Conservation (phyloP, 2,888 invertebrate genomes). For the Plagiodera versicolora region DNA sequence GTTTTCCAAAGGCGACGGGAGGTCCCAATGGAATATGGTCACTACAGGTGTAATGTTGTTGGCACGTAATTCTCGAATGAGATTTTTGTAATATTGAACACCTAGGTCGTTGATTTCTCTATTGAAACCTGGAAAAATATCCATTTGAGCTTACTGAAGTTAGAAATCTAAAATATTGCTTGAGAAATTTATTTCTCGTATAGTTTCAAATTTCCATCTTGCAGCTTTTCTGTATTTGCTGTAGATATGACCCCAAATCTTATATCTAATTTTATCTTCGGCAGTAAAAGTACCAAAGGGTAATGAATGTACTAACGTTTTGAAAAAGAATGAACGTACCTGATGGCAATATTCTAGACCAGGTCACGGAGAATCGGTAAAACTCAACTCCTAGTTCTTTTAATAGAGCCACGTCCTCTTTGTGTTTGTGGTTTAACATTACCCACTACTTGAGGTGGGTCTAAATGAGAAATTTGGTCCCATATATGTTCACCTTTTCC, state of each 20-base stretch:
- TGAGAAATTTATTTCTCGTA: neutral
- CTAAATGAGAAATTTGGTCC: constrained; percentile 64
- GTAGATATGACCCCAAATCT: too few species aligned
- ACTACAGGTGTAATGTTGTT: constrained; percentile 60
- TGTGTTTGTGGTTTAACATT: constrained; percentile 63
- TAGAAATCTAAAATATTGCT: too few species aligned
- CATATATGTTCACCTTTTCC: constrained; percentile 67
- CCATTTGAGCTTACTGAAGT: too few species aligned
- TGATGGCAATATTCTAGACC: constrained; percentile 56
- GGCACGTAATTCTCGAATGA: constrained; percentile 51
- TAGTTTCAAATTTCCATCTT: neutral
- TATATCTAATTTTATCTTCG: too few species aligned
- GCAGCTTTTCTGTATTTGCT: too few species aligned
- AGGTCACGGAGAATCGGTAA: constrained; percentile 33
- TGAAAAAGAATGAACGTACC: constrained; percentile 11
- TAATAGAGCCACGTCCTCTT: constrained; percentile 63
- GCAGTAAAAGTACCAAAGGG: too few species aligned
- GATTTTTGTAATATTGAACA: constrained; percentile 54
- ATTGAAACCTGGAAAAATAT: constrained; percentile 56
- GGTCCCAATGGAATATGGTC: constrained; percentile 61
- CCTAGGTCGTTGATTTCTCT: constrained; percentile 69
- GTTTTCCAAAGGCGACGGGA: constrained; percentile 59
- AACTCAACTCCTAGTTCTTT: constrained; percentile 59
- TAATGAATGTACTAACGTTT: too few species aligned
- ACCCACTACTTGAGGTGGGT: constrained; percentile 59